Base-by-base conservation (phyloP, 2,888 invertebrate species). In the Leptogaster cylindrica region DNA sequence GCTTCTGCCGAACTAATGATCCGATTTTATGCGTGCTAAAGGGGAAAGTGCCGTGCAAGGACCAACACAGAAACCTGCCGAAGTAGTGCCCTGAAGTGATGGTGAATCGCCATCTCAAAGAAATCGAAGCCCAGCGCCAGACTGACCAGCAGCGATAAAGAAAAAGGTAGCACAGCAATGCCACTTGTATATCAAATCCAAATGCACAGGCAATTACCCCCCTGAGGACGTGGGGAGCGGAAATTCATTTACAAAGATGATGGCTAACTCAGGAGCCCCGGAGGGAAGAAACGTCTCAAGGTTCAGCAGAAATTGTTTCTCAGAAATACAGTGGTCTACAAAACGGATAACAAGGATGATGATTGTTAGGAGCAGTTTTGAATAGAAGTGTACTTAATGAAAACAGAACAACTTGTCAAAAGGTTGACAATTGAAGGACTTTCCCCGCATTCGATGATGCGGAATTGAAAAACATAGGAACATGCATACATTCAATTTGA, bases 171-270 rank as follows among this genome's bases (percentile, higher is more conserved):
- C 63, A 27, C n/a, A n/a, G n/a, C n/a, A 64, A 48, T 33, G 63
- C 63, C 48, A 64, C 63, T 64, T 64, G 31, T 46, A 33, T 23
- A 46, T 23, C 36, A n/a, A 33, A 28, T 27, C 20, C n/a, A n/a
- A 14, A 27, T 12, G 4, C 31, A 33, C 23, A 31, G 39, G 16
- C 33, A 48, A 64, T 64, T 64, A 64, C 63, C 63, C 46, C 63
- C 41, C 23, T 20, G 8, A 31, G 41, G 33, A 64, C 20, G 48
- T 20, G 20, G 44, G 48, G 46, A 64, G 48, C 44, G 31, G 63
- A 64, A 64, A 64, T 33, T 46, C 33, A 64, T 64, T 64, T 64
- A 48, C 16, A 31, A 16, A 64, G 33, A 64, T 64, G 63, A 64
- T 64, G 46, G 63, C 63, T 48, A 46, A 64, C 63, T 46, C 23